These are phyloP conservation scores for Andricus quercusramuli DNA, from an alignment of 2,888 invertebrate genomes.

Conservation along the genomic window DNA sequence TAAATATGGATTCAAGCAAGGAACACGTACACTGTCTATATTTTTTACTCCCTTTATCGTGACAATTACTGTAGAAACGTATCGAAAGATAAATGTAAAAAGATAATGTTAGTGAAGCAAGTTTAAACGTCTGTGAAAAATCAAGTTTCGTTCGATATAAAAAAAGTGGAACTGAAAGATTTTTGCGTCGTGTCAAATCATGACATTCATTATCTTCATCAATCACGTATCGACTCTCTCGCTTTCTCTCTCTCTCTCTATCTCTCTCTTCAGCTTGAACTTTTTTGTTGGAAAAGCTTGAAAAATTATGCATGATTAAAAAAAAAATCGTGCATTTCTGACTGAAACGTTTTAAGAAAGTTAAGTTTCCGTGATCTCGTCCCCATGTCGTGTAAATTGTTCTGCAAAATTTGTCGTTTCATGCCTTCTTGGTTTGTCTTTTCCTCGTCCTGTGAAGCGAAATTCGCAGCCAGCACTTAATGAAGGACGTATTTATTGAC, in stretches of 20 bases:
- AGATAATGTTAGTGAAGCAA: neutral
- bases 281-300: no score
- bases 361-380: constrained; percentile 3
- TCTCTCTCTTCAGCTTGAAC: no score
- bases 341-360: neutral
- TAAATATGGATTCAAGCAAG: neutral
- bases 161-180: neutral
- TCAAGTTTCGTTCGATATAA: constrained; percentile 12
- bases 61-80: neutral
- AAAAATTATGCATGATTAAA: no score
- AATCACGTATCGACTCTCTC: neutral
- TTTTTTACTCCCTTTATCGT: neutral
- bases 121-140: neutral
- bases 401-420: neutral
- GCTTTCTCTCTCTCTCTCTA: neutral
- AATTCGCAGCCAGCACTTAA: constrained; percentile 13
- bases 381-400: neutral
- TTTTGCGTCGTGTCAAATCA: neutral
- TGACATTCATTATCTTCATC: neutral
- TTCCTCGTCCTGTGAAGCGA: constrained; percentile 31
- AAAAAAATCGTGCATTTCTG: no score
- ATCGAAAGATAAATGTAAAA: neutral
- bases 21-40: neutral
- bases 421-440: constrained; percentile 11
- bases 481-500: constrained; percentile 16